Conservation (phyloP, 1,140 invertebrate species). For the Paraescarpia echinospica region DNA sequence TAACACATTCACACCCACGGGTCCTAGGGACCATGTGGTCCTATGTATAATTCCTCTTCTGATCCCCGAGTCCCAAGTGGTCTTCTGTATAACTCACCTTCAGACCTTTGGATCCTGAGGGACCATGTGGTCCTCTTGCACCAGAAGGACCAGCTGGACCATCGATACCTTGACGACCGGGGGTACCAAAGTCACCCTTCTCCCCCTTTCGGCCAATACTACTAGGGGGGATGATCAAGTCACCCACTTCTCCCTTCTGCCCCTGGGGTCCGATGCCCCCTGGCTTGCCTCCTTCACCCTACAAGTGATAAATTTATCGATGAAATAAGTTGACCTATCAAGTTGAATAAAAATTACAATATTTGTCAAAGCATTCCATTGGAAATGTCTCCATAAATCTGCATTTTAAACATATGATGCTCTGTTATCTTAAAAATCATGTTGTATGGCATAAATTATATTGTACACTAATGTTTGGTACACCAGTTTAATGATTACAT, state of each 20-base stretch:
- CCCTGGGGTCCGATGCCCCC: conserved; percentile 29
- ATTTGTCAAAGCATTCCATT: too few relatives aligned
- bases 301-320: background rate
- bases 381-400: too few relatives aligned
- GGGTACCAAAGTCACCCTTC: conserved; percentile 60
- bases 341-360: too few relatives aligned
- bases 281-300: background rate
- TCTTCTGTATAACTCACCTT: background rate
- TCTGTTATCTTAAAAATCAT: too few relatives aligned
- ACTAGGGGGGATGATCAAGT: background rate
- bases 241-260: conserved; percentile 21
- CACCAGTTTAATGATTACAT: too few relatives aligned
- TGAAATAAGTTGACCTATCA: too few relatives aligned
- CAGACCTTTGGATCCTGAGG: background rate
- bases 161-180: conserved; percentile 57
- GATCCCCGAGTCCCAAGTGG: too few relatives aligned
- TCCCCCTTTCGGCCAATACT: conserved; percentile 50
- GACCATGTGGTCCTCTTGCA: conserved; percentile 62
- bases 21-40: conserved; percentile 53
- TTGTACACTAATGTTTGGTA: too few relatives aligned
- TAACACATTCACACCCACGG: background rate
- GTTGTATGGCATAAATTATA: too few relatives aligned
- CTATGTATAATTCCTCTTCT: conserved; percentile 45
- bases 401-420: too few relatives aligned
- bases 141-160: conserved; percentile 60